A percentile compares a stretch with the other conserved stretches of the same genome.
These are phyloP conservation scores for Tragelaphus buxtoni DNA, from an alignment of 2,113 vertebrate genomes.

Conservation along the genomic window DNA sequence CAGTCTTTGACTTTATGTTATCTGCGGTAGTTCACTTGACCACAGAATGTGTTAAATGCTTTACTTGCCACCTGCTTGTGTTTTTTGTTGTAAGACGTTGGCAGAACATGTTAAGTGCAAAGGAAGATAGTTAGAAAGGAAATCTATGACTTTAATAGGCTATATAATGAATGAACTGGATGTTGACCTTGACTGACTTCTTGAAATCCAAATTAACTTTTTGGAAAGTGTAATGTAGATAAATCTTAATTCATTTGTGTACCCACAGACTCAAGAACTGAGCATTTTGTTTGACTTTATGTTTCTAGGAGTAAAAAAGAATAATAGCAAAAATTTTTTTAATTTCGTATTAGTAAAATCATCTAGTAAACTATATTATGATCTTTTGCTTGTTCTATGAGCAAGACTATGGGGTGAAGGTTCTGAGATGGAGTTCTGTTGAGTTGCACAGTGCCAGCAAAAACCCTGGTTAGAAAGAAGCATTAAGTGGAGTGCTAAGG, in stretches of 20 bases:
- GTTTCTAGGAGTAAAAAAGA: slow-evolving; percentile 35
- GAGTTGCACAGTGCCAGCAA: too few relatives aligned
- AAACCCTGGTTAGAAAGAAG: too few relatives aligned
- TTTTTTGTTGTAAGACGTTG: background rate
- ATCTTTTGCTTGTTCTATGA: too few relatives aligned
- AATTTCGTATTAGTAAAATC: background rate
- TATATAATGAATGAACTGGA: background rate
- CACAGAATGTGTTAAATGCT: background rate
- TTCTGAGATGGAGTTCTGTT: too few relatives aligned
- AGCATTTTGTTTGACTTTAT: background rate
- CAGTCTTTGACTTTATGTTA: background rate
- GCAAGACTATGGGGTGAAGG: too few relatives aligned
- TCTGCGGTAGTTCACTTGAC: background rate
- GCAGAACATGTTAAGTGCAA: background rate
- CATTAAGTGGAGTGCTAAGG: background rate
- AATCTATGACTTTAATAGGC: background rate
- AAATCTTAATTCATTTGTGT: slow-evolving; percentile 6
- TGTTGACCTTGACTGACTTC: background rate
- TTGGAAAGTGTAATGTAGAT: background rate
- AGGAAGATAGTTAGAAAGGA: background rate
- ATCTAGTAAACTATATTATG: too few relatives aligned
- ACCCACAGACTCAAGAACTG: background rate
- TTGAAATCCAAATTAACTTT: slow-evolving; percentile 10
- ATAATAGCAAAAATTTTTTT: background rate
- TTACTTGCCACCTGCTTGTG: background rate